Conservation (phyloP, 2,113 vertebrate genomes). For the Pollimyrus isidori region DNA sequence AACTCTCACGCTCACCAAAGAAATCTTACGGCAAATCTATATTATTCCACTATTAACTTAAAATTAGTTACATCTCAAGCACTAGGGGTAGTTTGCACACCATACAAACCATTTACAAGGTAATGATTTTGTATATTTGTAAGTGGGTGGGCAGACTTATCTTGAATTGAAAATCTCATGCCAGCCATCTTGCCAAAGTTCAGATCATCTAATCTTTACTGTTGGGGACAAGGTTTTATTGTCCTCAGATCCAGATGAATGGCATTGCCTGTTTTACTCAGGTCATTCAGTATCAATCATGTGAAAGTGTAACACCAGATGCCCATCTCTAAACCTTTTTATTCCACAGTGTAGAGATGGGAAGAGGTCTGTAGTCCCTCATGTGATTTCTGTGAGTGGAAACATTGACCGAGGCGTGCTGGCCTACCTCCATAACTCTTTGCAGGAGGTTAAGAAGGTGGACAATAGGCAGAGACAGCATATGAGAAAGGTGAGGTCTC, state of each 20-base stretch:
- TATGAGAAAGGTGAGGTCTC: slow-evolving; percentile 69
- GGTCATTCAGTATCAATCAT: background rate
- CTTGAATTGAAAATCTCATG: no score
- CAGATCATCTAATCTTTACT: background rate
- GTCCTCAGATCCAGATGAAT: background rate
- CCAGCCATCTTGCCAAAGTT: no score
- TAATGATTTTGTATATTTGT: no score
- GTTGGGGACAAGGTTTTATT: background rate
- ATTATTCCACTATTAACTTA: no score
- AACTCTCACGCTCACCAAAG: no score
- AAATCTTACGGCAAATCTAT: no score
- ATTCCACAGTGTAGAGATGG: slow-evolving; percentile 71
- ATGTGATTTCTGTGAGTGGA: slow-evolving; percentile 68
- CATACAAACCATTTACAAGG: no score
- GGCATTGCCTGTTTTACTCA: background rate
- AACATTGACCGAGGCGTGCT: slow-evolving; percentile 74
- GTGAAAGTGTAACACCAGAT: background rate
- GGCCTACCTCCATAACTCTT: slow-evolving; percentile 77
- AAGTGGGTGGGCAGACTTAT: no score
- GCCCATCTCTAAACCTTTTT: slow-evolving; percentile 5
- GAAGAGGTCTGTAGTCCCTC: slow-evolving; percentile 68
- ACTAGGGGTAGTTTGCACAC: no score
- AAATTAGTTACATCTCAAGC: no score
- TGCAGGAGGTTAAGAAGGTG: slow-evolving; percentile 69
- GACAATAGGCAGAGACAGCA: slow-evolving; percentile 60